phyloP scores from a whole-genome alignment of 37 sponge, comb jelly and placozoan species.

The Cladorhizidae sp. region DNA sequence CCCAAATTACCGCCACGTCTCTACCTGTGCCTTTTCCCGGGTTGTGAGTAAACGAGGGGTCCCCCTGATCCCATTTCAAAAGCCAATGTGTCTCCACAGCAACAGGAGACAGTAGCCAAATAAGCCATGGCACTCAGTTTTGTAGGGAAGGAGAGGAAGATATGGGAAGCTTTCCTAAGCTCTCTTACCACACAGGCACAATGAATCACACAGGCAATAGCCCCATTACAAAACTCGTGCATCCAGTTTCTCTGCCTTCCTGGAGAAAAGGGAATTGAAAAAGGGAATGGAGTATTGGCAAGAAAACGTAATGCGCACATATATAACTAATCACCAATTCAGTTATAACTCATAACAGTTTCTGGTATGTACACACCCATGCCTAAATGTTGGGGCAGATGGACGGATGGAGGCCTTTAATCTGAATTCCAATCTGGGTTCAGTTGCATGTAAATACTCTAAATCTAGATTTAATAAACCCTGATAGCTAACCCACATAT shows the following conservation, averaged over 20 bases:
- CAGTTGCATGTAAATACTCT: too few species aligned
- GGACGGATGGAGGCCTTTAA: too few species aligned
- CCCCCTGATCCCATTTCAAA: constrained; percentile 89
- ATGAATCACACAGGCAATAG: constrained; percentile 56
- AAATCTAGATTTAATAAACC: too few species aligned
- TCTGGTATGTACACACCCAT: too few species aligned
- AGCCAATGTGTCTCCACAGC: constrained; percentile 97
- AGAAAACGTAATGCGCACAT: too few species aligned
- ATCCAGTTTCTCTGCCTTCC: constrained; percentile 84
- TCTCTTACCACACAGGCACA: constrained; percentile 44
- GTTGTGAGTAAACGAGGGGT: constrained; percentile 82
- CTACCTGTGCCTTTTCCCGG: constrained; percentile 82
- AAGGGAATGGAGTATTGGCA: too few species aligned
- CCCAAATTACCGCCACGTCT: too few species aligned
- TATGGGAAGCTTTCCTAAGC: constrained; percentile 43
- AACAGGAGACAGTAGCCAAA: constrained; percentile 68
- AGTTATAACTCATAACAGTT: neutral
- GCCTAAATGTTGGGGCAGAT: too few species aligned
- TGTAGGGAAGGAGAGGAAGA: neutral
- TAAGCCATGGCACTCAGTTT: constrained; percentile 46
- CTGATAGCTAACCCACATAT: too few species aligned
- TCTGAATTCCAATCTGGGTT: too few species aligned
- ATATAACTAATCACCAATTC: neutral
- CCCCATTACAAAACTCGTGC: constrained; percentile 92
- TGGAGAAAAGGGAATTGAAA: constrained; percentile 13